These are phyloP conservation scores for Platalea minor DNA, from an alignment of 2,797 vertebrate species.

Conservation along the genomic window DNA sequence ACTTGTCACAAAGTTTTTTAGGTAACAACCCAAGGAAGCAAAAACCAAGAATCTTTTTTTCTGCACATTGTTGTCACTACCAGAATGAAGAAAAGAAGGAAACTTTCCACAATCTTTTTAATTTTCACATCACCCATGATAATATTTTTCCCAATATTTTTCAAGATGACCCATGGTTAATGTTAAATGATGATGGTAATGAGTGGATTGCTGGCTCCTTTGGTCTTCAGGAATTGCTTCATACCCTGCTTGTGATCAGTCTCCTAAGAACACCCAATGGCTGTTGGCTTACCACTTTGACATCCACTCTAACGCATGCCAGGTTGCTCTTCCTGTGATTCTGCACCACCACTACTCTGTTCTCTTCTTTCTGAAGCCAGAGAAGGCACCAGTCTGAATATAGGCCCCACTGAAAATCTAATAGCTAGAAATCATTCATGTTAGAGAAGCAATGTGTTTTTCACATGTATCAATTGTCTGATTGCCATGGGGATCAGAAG, in stretches of 20 bases:
- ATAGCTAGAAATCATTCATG: not conserved
- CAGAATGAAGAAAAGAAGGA: constrained; percentile 84
- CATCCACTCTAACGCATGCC: constrained; percentile 75
- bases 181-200: constrained; percentile 82
- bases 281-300: constrained; percentile 71
- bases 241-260: constrained; percentile 69
- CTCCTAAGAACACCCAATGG: constrained; percentile 78
- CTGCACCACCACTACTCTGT: not conserved
- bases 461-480: not conserved
- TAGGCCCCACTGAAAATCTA: not conserved
- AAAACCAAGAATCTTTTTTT: constrained; percentile 78
- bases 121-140: constrained; percentile 77
- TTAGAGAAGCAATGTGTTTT: not conserved
- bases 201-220: constrained; percentile 72
- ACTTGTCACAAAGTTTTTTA: constrained; percentile 75
- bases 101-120: constrained; percentile 76
- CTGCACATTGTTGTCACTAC: constrained; percentile 76
- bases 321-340: constrained; percentile 70
- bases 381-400: not conserved
- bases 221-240: constrained; percentile 73
- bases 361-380: constrained; percentile 21
- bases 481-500: not conserved
- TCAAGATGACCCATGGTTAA: constrained; percentile 81
- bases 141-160: constrained; percentile 77
- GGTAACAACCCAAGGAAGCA: constrained; percentile 74